Evolutionary conservation across 2,797 vertebrate genomes (phyloP), one percentile per base, ranked within the genome.

Genomic region (Picus viridis): DNA sequence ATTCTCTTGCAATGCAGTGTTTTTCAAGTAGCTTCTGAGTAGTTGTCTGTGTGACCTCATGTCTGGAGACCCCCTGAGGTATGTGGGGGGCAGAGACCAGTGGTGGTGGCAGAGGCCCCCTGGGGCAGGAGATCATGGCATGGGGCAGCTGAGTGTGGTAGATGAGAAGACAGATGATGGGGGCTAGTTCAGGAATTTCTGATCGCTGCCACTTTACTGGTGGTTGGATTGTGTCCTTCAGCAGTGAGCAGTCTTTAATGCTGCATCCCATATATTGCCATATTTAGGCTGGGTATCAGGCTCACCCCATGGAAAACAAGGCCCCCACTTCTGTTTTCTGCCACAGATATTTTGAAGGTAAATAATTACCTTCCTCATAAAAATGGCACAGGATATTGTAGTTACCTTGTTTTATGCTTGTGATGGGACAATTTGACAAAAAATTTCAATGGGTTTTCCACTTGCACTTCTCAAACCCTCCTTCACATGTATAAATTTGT

Each of bases 11-110:
- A 51, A 6, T 16, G 12, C 12, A 17, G 23, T 0, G 1, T 90
- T 88, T 92, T 82, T 36, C 47, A 39, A n/a, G 41, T 53, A 61
- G 63, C 39, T 78, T 68, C 27, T 75, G 54, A 39, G n/a, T 12
- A 39, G 39, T 12, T 39, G 12, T 30, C 56, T 70, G 24, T 53
- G 47, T 0, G 0, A 62, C 53, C 10, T 23, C 0, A 0, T 58
- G 36, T 30, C 34, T 89, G 74, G 47, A 62, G 62, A 62, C 0
- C 7, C 57, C 6, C 24, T 59, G 45, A 39, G 54, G 39, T 59
- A 30, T 4, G 2, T 30, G 62, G 23, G 3, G 14, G 15, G 32
- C 63, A 78, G 70, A 78, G 23, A 77, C 16, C 20, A 24, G 41
- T 24, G 20, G 30, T 77, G 73, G 30, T 77, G 73, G 57, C 20